phyloP scores from a whole-genome alignment of 2,888 invertebrate genomes.

The Boloria selene region DNA sequence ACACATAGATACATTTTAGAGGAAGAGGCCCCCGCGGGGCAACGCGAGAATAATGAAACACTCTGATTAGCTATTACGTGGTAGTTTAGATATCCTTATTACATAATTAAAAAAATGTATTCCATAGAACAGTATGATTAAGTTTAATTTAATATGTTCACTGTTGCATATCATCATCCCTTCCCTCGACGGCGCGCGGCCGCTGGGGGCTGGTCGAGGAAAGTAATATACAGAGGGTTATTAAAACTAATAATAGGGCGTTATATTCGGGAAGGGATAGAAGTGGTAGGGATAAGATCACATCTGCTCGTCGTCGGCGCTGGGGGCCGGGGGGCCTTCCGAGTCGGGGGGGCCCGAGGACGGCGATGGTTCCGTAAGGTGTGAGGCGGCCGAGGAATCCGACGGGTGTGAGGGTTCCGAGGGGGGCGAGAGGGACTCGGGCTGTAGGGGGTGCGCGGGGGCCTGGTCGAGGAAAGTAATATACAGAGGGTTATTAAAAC shows the following conservation, averaged over 20 bases:
- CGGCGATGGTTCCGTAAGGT: no score
- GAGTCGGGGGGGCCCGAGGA: conserved; percentile 4
- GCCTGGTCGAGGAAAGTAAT: conserved; percentile 40
- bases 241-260: conserved; percentile 1
- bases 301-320: conserved; percentile 8
- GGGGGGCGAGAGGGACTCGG: conserved; percentile 5
- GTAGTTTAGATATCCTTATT: conserved; percentile 12
- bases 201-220: neutral
- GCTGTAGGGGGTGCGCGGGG: no score
- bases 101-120: conserved; percentile 1
- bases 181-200: no score
- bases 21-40: no score
- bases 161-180: no score
- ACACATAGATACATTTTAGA: no score
- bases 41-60: no score
- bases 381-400: conserved; percentile 7
- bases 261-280: neutral
- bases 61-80: neutral
- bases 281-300: conserved; percentile 8
- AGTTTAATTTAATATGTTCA: neutral
- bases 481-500: neutral
- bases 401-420: conserved; percentile 15
- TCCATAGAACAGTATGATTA: conserved; percentile 3
- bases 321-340: conserved; percentile 3
- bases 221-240: neutral